These are phyloP conservation scores for Falcunculus frontatus DNA, from an alignment of 2,113 vertebrate genomes.

Conservation along the genomic window DNA sequence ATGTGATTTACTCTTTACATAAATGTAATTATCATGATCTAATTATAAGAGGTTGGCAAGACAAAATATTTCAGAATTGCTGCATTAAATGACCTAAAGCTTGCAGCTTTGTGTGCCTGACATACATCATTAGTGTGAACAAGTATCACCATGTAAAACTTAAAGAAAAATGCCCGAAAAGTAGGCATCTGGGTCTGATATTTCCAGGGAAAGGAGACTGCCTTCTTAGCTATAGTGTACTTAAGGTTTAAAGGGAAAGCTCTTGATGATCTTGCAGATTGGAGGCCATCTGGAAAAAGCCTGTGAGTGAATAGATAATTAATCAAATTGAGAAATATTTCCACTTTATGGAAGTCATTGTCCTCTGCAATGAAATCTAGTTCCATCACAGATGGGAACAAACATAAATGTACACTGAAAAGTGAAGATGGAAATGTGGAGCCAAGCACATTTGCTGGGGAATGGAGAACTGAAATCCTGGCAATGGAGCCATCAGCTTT, in stretches of 20 bases:
- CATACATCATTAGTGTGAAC: background rate
- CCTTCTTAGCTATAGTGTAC: background rate
- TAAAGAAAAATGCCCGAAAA: background rate
- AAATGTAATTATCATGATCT: background rate
- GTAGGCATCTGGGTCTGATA: background rate
- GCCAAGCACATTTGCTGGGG: background rate
- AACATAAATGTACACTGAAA: background rate
- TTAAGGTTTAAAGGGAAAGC: background rate
- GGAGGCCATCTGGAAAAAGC: background rate
- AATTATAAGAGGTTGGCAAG: background rate
- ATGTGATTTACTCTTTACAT: background rate
- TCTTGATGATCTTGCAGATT: background rate
- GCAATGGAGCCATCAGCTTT: background rate
- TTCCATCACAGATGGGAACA: background rate
- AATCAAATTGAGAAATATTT: constrained; percentile 19
- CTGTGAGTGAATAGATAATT: background rate
- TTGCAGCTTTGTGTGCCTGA: background rate
- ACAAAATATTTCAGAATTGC: background rate
- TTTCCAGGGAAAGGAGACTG: background rate
- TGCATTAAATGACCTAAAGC: background rate
- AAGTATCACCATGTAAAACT: background rate
- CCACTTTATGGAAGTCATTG: background rate
- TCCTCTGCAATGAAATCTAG: background rate
- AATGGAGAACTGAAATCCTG: background rate
- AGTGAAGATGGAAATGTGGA: background rate